Evolutionary conservation across 2,888 invertebrate species (phyloP), one percentile per base, ranked within the genome.

Genomic region (Tetragonula carbonaria): DNA sequence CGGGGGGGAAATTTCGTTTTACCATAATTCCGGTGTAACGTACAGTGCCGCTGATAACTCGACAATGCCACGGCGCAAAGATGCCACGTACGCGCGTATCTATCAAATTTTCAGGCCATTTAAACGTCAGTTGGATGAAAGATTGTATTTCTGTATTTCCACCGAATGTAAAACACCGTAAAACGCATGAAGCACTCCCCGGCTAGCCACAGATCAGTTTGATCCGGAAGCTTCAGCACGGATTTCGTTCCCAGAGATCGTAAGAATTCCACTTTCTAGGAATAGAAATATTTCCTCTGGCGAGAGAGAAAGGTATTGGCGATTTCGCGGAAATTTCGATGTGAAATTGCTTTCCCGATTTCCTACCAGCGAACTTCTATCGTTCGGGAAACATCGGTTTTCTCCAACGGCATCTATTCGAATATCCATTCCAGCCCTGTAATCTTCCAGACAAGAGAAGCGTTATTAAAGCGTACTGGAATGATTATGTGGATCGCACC

Each of bases 221-320:
- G 84, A 82, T 85, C 28, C 18, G 73, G 73, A 76, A 74, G 62
- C 75, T 53, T n/a, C 79, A 70, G 79, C 78, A 84, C 85, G 85
- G 84, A 86, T 89, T 83, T 86, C 86, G 87, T 90, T 89, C 86
- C 89, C 85, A 85, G 83, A 84, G 75, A 62, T 51, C 18, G 21
- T 53, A 45, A 45, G 45, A 45, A 45, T 51, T 28, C 65, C 70
- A 51, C 28, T 18, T 38, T 28, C n/a, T 5, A 14, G 55, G 50
- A 33, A 78, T 63, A 45, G n/a, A 68, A 57, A 72, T 67, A 75
- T 33, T 33, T 53, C 55, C 66, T n/a, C 14, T 50, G 79, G 65
- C 68, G 59, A 81, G 75, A 79, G 72, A 76, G 75, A 79, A 68
- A 76, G 68, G 82, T 38, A 45, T 51, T 6, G 67, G 66, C 63